phyloP scores from a whole-genome alignment of 2,113 vertebrate genomes.

The Tricholaema leucomelas region DNA sequence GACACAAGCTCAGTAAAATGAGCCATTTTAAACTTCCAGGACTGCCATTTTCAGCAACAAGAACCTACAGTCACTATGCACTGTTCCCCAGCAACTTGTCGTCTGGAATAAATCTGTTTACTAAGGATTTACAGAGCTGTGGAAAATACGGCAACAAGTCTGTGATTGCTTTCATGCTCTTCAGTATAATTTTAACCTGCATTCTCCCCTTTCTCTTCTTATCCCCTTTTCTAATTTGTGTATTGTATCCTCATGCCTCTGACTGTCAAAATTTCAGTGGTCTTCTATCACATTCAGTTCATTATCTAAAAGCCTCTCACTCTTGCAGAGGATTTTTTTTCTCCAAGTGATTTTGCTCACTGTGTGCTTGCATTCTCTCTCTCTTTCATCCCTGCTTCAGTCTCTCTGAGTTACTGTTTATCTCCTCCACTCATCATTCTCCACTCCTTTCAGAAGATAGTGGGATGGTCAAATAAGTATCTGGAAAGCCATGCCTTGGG shows the following conservation, averaged over 20 bases:
- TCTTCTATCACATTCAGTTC: background rate
- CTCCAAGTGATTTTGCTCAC: background rate
- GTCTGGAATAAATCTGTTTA: background rate
- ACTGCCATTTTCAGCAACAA: slow-evolving; percentile 4
- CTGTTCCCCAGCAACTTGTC: background rate
- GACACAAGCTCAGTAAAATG: slow-evolving; percentile 16
- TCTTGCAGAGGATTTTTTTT: background rate
- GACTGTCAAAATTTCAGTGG: background rate
- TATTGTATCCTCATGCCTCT: background rate
- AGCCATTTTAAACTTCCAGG: slow-evolving; percentile 16
- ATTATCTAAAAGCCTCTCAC: background rate
- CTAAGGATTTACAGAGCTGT: slow-evolving; percentile 6
- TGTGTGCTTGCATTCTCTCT: background rate
- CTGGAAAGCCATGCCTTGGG: background rate
- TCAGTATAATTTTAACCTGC: background rate
- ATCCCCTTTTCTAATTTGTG: background rate
- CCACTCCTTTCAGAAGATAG: background rate
- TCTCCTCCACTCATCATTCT: background rate
- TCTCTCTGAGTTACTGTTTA: background rate
- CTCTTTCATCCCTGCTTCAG: background rate
- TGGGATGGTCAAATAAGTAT: background rate
- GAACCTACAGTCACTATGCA: background rate
- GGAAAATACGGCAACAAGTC: background rate
- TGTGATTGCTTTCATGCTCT: background rate
- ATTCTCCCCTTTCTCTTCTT: background rate